phyloP scores from a whole-genome alignment of 2,797 vertebrate genomes.

The Philypnodon macrostomus region DNA sequence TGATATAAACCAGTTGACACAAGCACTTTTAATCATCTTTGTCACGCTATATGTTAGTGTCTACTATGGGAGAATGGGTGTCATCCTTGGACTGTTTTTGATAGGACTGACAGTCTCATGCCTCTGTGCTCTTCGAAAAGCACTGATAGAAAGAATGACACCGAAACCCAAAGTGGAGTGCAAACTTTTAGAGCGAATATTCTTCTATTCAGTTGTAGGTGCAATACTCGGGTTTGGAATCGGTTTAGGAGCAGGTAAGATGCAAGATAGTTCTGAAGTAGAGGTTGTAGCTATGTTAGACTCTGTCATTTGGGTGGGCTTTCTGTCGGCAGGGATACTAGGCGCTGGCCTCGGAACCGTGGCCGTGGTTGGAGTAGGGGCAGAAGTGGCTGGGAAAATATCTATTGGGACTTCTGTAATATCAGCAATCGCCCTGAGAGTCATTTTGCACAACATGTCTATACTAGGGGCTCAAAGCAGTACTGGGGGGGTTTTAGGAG shows the following conservation, averaged over 20 bases:
- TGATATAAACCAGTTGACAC: conserved; percentile 59
- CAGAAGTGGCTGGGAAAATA: conserved; percentile 35
- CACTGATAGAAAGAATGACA: conserved; percentile 22
- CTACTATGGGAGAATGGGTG: conserved; percentile 45
- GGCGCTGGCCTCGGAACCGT: conserved; percentile 64
- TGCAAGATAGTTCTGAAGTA: conserved; percentile 10
- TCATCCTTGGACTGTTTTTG: conserved; percentile 34
- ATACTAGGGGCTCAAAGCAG: conserved; percentile 30
- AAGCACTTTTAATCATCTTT: conserved; percentile 60
- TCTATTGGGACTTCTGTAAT: conserved; percentile 41
- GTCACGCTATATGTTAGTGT: conserved; percentile 55
- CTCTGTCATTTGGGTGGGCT: conserved; percentile 60
- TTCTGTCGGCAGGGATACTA: conserved; percentile 54
- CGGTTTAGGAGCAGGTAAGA: conserved; percentile 38
- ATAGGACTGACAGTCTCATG: conserved; percentile 33
- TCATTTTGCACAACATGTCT: conserved; percentile 20
- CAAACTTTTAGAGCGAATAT: conserved; percentile 51
- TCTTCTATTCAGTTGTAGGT: conserved; percentile 59
- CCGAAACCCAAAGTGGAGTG: conserved; percentile 12
- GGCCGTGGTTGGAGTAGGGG: conserved; percentile 44
- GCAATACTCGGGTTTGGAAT: conserved; percentile 53
- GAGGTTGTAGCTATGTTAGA: conserved; percentile 50
- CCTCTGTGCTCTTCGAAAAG: conserved; percentile 38
- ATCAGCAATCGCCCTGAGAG: conserved; percentile 44
- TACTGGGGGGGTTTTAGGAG: conserved; percentile 49